phyloP scores from a whole-genome alignment of 2,113 vertebrate genomes.

The Nematolebias whitei region DNA sequence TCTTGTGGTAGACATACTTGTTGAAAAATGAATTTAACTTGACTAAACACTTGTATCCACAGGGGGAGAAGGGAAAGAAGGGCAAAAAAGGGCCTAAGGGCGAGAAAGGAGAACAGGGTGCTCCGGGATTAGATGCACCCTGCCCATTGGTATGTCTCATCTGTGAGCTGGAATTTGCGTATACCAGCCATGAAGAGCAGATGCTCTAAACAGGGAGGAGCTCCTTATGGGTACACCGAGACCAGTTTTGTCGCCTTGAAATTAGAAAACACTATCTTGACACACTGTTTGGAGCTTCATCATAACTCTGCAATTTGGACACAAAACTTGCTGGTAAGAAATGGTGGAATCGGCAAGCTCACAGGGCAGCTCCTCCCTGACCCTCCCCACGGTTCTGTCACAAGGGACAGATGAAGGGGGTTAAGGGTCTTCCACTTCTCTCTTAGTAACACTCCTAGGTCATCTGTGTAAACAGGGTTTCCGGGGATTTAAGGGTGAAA shows the following conservation, averaged over 20 bases:
- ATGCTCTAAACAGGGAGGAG: conserved; percentile 75
- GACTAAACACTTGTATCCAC: conserved; percentile 94
- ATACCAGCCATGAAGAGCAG: conserved; percentile 63
- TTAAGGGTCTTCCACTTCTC: conserved; percentile 66
- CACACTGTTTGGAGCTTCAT: background rate
- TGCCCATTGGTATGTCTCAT: conserved; percentile 98
- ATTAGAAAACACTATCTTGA: background rate
- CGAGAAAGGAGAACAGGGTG: conserved; percentile 99
- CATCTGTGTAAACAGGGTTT: conserved; percentile 99
- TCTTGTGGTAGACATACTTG: conserved; percentile 59
- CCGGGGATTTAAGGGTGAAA: conserved; percentile 99
- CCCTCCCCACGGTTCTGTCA: conserved; percentile 52
- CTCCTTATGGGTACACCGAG: conserved; percentile 63
- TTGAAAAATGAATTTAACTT: conserved; percentile 77
- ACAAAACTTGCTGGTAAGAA: background rate
- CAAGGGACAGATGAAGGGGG: conserved; percentile 47
- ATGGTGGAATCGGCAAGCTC: conserved; percentile 46
- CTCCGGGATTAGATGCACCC: conserved; percentile 99
- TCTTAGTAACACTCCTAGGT: conserved; percentile 95
- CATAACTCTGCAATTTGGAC: background rate
- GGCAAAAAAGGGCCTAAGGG: conserved; percentile 99
- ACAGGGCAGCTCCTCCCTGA: conserved; percentile 80
- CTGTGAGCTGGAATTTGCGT: conserved; percentile 75
- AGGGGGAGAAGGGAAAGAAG: conserved; percentile 99
- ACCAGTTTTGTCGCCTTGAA: conserved; percentile 21